These are phyloP conservation scores for Meriones unguiculatus DNA, from an alignment of 2,113 vertebrate genomes.

Conservation along the genomic window DNA sequence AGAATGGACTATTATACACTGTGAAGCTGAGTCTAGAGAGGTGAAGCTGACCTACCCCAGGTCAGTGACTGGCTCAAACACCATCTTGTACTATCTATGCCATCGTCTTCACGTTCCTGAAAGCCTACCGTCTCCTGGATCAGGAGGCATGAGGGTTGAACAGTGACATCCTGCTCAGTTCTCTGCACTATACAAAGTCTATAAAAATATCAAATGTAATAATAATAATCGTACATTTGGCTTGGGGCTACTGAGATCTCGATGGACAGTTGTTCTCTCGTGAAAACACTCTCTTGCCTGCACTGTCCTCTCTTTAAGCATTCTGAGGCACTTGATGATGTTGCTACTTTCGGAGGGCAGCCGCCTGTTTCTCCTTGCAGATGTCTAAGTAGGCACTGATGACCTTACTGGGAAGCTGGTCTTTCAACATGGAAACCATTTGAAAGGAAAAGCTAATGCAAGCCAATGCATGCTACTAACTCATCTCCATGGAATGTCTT, in stretches of 20 bases:
- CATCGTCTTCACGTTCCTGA: not conserved
- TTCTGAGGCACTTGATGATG: not conserved
- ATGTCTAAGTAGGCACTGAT: constrained; percentile 1
- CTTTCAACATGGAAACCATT: not conserved
- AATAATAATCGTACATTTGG: constrained; percentile 34
- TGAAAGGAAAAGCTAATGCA: not conserved
- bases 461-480: not conserved
- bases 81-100: not conserved
- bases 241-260: constrained; percentile 27
- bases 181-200: not conserved
- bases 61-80: not conserved
- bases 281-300: not conserved
- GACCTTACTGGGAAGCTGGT: not conserved
- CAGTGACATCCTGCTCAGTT: not conserved
- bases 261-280: constrained; percentile 41
- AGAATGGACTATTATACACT: not conserved
- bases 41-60: not conserved
- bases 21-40: not conserved
- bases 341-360: not conserved
- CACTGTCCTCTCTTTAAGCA: not conserved
- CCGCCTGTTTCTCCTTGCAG: not conserved
- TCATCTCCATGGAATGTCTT: not conserved
- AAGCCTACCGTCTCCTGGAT: not conserved
- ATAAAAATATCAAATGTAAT: constrained; percentile 9
- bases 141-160: not conserved